Evolutionary conservation across 2,797 vertebrate species (phyloP).

Genomic region (Miichthys miiuy): DNA sequence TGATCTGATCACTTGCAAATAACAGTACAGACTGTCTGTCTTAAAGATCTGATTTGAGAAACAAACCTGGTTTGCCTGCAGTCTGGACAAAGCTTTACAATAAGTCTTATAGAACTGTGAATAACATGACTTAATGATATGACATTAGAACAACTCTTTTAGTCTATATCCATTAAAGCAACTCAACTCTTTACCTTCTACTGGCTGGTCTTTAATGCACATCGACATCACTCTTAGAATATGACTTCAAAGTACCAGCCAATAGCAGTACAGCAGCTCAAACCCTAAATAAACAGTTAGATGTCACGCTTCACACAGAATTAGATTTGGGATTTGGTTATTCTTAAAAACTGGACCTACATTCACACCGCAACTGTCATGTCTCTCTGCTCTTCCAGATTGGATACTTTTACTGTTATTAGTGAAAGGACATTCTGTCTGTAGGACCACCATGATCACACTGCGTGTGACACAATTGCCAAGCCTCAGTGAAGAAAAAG

Average conservation of each 20-base stretch:
- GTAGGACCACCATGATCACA: slow-evolving; percentile 35
- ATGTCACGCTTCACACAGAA: not conserved
- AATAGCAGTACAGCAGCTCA: not conserved
- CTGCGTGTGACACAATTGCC: slow-evolving; percentile 19
- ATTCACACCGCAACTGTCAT: slow-evolving; percentile 6
- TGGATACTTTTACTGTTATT: slow-evolving; percentile 20
- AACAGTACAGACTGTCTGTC: too few species aligned
- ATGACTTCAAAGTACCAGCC: slow-evolving; percentile 4
- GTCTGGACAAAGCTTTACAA: too few species aligned
- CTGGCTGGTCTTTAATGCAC: not conserved
- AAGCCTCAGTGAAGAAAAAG: slow-evolving; percentile 32
- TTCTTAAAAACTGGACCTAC: slow-evolving; percentile 11
- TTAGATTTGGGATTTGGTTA: slow-evolving; percentile 2
- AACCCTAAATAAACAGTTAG: not conserved
- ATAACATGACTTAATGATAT: not conserved
- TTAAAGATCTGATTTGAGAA: too few species aligned
- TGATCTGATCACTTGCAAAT: too few species aligned
- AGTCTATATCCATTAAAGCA: not conserved
- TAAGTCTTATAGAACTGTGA: not conserved
- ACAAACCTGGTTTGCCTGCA: too few species aligned
- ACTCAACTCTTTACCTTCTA: not conserved
- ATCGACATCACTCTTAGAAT: not conserved
- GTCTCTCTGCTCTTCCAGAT: slow-evolving; percentile 16
- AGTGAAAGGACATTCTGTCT: slow-evolving; percentile 17
- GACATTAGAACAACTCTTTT: not conserved